These are phyloP conservation scores for Pseudomugil tenellus DNA, from an alignment of 2,797 vertebrate genomes.

Conservation along the genomic window DNA sequence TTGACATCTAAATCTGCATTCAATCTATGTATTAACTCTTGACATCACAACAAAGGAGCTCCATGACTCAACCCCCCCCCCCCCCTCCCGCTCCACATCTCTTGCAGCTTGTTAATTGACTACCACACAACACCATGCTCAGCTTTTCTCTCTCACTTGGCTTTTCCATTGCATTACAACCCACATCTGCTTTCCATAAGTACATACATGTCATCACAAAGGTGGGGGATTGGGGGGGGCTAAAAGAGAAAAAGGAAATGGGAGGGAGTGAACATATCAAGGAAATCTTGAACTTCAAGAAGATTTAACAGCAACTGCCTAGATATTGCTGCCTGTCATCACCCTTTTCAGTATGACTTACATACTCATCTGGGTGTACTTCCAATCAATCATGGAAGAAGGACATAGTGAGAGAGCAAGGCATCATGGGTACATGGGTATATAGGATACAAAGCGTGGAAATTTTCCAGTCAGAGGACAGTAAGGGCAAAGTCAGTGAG, in stretches of 20 bases:
- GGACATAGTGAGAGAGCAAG: background rate
- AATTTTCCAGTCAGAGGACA: slow-evolving; percentile 23
- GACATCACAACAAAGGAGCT: slow-evolving; percentile 16
- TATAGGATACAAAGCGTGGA: slow-evolving; percentile 11
- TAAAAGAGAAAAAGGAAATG: slow-evolving; percentile 28
- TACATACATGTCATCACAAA: slow-evolving; percentile 66
- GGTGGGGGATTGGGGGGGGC: slow-evolving; percentile 7
- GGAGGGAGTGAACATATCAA: slow-evolving; percentile 38
- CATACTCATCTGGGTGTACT: slow-evolving; percentile 10
- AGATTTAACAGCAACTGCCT: slow-evolving; percentile 25
- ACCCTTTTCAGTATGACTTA: slow-evolving; percentile 1
- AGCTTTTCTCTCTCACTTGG: slow-evolving; percentile 25
- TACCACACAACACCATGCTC: slow-evolving; percentile 38
- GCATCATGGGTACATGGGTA: background rate
- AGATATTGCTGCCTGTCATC: slow-evolving; percentile 33
- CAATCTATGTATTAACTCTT: slow-evolving; percentile 41
- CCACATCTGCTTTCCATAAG: slow-evolving; percentile 81
- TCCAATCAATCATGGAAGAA: slow-evolving; percentile 2
- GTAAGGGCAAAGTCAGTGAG: slow-evolving; percentile 35
- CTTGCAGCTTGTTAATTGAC: slow-evolving; percentile 50
- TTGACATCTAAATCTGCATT: slow-evolving; percentile 36
- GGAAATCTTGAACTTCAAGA: slow-evolving; percentile 41
- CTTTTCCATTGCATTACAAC: slow-evolving; percentile 41
- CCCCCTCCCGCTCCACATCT: slow-evolving; percentile 20
- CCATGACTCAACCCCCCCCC: background rate